Evolutionary conservation across 2,888 invertebrate species (phyloP).

Genomic region (Spisula solida): DNA sequence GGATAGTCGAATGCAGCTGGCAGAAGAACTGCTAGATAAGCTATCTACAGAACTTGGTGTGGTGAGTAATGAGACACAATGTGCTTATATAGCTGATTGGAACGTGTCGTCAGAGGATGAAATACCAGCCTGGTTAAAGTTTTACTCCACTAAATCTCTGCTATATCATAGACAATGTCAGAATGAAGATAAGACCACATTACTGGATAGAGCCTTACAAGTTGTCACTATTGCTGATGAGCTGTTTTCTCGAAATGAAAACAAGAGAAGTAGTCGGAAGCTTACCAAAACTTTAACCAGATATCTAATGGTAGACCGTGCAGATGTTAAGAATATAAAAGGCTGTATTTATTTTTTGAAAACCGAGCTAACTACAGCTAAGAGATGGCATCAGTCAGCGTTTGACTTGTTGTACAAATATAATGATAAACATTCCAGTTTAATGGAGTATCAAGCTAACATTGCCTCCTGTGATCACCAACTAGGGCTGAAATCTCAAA

Average conservation of each 20-base stretch:
- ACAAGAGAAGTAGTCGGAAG: background rate
- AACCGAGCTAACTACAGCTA: slow-evolving; percentile 25
- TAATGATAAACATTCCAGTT: slow-evolving; percentile 21
- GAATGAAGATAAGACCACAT: slow-evolving; percentile 6
- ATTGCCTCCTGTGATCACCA: slow-evolving; percentile 55
- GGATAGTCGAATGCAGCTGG: slow-evolving; percentile 34
- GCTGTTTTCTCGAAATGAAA: slow-evolving; percentile 15
- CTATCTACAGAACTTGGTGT: slow-evolving; percentile 28
- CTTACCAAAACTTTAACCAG: background rate
- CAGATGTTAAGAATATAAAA: slow-evolving; percentile 44
- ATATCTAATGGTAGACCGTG: slow-evolving; percentile 19
- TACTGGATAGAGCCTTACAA: slow-evolving; percentile 24
- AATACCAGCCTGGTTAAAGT: slow-evolving; percentile 31
- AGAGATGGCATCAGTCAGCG: slow-evolving; percentile 39
- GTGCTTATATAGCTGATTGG: slow-evolving; percentile 29
- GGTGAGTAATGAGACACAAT: slow-evolving; percentile 24
- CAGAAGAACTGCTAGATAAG: slow-evolving; percentile 24
- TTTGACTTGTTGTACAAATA: slow-evolving; percentile 17
- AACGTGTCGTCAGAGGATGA: background rate
- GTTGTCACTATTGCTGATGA: slow-evolving; percentile 24
- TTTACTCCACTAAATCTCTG: slow-evolving; percentile 23
- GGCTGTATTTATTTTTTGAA: slow-evolving; percentile 46
- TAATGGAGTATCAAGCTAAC: slow-evolving; percentile 51
- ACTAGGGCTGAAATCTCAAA: slow-evolving; percentile 15
- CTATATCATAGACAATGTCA: slow-evolving; percentile 22